Evolutionary conservation across 2,797 vertebrate species (phyloP).

Genomic region (Nyctibius grandis): DNA sequence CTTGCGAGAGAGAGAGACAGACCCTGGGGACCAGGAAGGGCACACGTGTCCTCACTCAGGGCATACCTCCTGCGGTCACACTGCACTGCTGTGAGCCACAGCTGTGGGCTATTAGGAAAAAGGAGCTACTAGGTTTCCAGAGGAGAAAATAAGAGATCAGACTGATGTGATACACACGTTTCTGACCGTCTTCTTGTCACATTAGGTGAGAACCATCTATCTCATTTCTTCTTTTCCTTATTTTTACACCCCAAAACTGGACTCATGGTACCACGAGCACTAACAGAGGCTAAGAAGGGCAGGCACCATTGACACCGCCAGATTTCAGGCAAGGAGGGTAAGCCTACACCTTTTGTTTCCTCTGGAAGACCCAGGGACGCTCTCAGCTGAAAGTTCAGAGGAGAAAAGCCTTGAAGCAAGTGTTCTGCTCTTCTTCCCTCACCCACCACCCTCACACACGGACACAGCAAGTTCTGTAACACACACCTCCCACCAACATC

Average conservation of each 20-base stretch:
- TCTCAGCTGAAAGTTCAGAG: background rate
- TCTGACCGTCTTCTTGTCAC: background rate
- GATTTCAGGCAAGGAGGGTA: background rate
- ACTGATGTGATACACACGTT: background rate
- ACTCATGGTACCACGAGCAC: accelerated
- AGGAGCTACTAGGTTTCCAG: background rate
- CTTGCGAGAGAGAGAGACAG: accelerated
- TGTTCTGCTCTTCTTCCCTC: background rate
- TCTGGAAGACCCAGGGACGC: background rate
- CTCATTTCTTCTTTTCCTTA: background rate
- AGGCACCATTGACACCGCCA: background rate
- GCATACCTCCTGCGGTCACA: accelerated
- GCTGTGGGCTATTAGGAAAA: background rate
- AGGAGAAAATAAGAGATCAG: background rate
- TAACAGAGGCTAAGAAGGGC: background rate
- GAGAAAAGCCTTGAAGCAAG: background rate
- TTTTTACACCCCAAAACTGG: background rate
- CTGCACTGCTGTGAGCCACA: background rate
- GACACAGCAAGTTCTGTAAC: background rate
- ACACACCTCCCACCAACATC: background rate
- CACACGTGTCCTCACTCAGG: background rate
- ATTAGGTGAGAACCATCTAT: background rate
- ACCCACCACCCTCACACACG: background rate
- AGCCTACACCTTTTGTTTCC: background rate
- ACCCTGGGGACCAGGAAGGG: background rate